phyloP scores from a whole-genome alignment of 30 jellyfish, hydroid and myxozoan species.

The Mastigias papua region DNA sequence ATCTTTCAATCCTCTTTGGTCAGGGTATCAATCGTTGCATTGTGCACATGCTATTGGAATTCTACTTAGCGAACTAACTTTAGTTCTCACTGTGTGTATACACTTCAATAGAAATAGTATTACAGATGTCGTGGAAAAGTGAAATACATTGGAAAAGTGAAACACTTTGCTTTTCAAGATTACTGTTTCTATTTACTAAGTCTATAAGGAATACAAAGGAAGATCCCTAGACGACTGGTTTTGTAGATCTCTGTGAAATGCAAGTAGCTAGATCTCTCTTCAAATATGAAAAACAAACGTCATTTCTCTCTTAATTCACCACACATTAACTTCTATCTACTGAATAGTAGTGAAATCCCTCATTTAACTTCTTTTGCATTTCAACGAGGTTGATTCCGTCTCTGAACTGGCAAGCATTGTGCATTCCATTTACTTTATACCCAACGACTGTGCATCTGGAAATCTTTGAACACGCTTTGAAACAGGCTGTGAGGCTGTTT shows the following conservation, averaged over 20 bases:
- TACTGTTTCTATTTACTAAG: too few relatives aligned
- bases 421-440: not conserved
- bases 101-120: too few relatives aligned
- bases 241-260: not conserved
- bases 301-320: not conserved
- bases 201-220: too few relatives aligned
- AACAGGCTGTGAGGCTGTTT: conserved; percentile 13
- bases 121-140: too few relatives aligned
- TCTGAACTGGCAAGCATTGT: conserved; percentile 27
- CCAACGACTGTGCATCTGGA: conserved; percentile 26
- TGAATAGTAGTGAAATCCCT: conserved; percentile 17
- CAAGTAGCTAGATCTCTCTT: not conserved
- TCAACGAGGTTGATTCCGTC: not conserved
- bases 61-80: too few relatives aligned
- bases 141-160: too few relatives aligned
- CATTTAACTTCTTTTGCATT: not conserved
- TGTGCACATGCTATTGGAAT: too few relatives aligned
- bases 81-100: too few relatives aligned
- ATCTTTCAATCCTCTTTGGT: too few relatives aligned
- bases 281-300: not conserved
- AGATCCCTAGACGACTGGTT: too few relatives aligned
- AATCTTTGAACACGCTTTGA: not conserved
- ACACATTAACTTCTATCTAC: conserved; percentile 10
- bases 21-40: too few relatives aligned
- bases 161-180: too few relatives aligned